These are phyloP conservation scores for Melanerpes formicivorus DNA, from an alignment of 2,113 vertebrate genomes.

Conservation along the genomic window DNA sequence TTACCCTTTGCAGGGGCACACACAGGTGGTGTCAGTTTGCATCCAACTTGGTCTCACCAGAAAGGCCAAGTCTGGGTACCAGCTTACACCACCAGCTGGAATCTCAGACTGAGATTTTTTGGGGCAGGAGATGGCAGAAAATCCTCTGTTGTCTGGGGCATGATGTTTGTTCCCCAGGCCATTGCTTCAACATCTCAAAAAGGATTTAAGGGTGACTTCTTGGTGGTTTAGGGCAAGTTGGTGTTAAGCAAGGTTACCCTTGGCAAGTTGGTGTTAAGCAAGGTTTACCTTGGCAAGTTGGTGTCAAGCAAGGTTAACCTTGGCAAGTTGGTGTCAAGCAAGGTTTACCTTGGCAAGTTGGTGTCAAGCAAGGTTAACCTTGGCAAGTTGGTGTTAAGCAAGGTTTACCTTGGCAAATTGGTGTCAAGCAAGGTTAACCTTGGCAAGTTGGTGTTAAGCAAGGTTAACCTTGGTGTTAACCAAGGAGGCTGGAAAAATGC, in stretches of 20 bases:
- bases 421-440: too few relatives aligned
- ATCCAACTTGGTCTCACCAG: background rate
- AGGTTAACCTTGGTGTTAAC: too few relatives aligned
- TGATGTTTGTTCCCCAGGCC: background rate
- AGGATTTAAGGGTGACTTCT: background rate
- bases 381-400: background rate
- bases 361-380: too few relatives aligned
- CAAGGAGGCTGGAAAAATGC: background rate
- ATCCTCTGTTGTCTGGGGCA: fast-evolving
- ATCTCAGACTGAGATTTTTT: background rate
- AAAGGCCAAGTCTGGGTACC: background rate
- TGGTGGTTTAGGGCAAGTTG: background rate
- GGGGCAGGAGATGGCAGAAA: background rate
- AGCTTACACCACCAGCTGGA: background rate
- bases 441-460: too few relatives aligned
- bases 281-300: too few relatives aligned
- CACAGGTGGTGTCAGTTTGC: background rate
- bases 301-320: too few relatives aligned
- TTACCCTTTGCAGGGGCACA: background rate
- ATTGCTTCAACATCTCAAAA: background rate
- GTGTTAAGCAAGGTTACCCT: too few relatives aligned
- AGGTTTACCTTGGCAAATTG: too few relatives aligned
- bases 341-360: too few relatives aligned
- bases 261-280: too few relatives aligned
- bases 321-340: too few relatives aligned